A percentile compares a stretch with the other conserved stretches of the same genome.
These are phyloP conservation scores for Paracanthobrama guichenoti DNA, from an alignment of 2,113 vertebrate species.

Conservation along the genomic window DNA sequence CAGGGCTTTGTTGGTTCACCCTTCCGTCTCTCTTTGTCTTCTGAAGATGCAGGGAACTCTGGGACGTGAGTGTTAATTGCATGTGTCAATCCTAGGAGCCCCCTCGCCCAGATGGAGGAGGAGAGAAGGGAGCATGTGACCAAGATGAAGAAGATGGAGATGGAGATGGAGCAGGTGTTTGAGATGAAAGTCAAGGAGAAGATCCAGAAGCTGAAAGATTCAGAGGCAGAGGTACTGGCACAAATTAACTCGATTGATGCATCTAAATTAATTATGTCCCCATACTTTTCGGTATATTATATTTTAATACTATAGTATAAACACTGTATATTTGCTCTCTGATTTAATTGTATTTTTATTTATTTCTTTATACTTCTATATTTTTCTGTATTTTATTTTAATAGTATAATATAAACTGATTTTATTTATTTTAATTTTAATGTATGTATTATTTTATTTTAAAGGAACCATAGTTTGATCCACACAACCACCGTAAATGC, in stretches of 20 bases:
- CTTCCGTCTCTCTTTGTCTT: background rate
- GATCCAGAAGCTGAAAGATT: constrained; percentile 97
- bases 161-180: constrained; percentile 99
- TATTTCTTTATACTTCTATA: background rate
- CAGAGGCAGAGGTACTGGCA: constrained; percentile 91
- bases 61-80: constrained; percentile 1
- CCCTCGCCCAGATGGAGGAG: constrained; percentile 97
- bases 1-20: constrained; percentile 13
- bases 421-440: too few species aligned
- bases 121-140: constrained; percentile 94
- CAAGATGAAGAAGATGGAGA: constrained; percentile 99
- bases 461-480: background rate
- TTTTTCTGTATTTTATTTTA: background rate
- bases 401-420: background rate
- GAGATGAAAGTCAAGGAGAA: constrained; percentile 99
- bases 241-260: too few species aligned
- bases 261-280: background rate
- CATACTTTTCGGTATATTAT: background rate
- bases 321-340: background rate
- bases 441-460: background rate
- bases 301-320: background rate
- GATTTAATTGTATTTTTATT: background rate
- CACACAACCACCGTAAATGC: background rate
- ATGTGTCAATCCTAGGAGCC: constrained; percentile 81
- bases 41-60: constrained; percentile 7